Conservation (phyloP, 2,113 vertebrate genomes). For the Podarcis raffonei region DNA sequence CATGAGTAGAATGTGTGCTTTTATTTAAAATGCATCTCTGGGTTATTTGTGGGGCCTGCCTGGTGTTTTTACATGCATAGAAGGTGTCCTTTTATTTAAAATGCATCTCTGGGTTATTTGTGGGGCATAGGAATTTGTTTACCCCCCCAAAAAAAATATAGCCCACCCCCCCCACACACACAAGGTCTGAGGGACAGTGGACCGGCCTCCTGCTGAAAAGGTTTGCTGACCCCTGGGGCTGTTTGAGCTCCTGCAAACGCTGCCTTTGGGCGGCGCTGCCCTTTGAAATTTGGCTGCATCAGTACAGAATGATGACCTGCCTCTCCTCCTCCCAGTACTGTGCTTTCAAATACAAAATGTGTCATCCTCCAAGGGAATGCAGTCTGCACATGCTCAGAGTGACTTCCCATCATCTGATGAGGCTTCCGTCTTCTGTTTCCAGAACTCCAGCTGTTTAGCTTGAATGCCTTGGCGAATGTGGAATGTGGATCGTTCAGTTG, state of each 20-base stretch:
- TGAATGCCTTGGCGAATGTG: background rate
- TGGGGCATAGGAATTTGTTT: too few relatives aligned
- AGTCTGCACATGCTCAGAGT: background rate
- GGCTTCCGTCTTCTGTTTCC: background rate
- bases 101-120: too few relatives aligned
- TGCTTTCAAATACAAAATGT: background rate
- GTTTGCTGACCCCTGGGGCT: background rate
- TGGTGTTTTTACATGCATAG: too few relatives aligned
- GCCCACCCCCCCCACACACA: too few relatives aligned
- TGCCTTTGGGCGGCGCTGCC: background rate
- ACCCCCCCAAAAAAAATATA: too few relatives aligned
- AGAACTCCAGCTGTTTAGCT: background rate
- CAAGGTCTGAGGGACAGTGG: too few relatives aligned
- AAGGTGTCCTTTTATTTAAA: too few relatives aligned
- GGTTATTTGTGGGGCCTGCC: too few relatives aligned
- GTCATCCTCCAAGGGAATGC: background rate
- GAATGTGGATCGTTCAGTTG: too few relatives aligned
- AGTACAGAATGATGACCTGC: background rate
- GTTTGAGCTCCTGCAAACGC: background rate
- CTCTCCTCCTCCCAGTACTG: background rate
- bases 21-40: too few relatives aligned
- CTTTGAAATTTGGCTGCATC: background rate
- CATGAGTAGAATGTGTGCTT: too few relatives aligned
- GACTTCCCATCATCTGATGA: background rate
- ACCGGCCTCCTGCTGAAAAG: too few relatives aligned